Conservation (phyloP, 2,797 vertebrate genomes). For the Crocidura indochinensis region DNA sequence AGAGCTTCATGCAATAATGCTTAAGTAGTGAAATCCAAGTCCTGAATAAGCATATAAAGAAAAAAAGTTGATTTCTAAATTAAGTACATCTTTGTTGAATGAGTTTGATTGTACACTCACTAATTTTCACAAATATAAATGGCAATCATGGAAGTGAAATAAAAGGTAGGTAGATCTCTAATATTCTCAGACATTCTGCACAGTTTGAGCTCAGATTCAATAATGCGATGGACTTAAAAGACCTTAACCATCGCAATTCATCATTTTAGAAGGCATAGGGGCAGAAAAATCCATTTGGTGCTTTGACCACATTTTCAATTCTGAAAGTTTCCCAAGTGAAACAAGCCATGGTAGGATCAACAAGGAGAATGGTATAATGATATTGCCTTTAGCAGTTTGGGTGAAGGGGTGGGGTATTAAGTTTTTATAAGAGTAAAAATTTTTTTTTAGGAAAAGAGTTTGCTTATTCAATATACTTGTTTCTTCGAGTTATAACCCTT, state of each 20-base stretch:
- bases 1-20: too few species aligned
- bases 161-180: slow-evolving; percentile 7
- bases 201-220: background rate
- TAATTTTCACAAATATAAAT: slow-evolving; percentile 53
- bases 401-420: background rate
- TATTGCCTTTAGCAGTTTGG: slow-evolving; percentile 6
- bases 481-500: slow-evolving; percentile 41
- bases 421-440: slow-evolving; percentile 4
- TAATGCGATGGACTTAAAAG: slow-evolving; percentile 48
- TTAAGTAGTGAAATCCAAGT: background rate
- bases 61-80: background rate
- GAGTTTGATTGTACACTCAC: background rate
- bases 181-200: slow-evolving; percentile 38
- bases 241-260: slow-evolving; percentile 61
- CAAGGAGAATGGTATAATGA: slow-evolving; percentile 39
- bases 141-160: slow-evolving; percentile 14
- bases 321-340: slow-evolving; percentile 74
- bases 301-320: slow-evolving; percentile 72
- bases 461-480: background rate
- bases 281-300: slow-evolving; percentile 70
- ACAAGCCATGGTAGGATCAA: slow-evolving; percentile 53
- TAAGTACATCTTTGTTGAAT: background rate
- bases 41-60: background rate
- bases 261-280: slow-evolving; percentile 62
- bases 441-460: slow-evolving; percentile 56